phyloP scores from a whole-genome alignment of 2,888 invertebrate species.

The Stenotaenia linearis region DNA sequence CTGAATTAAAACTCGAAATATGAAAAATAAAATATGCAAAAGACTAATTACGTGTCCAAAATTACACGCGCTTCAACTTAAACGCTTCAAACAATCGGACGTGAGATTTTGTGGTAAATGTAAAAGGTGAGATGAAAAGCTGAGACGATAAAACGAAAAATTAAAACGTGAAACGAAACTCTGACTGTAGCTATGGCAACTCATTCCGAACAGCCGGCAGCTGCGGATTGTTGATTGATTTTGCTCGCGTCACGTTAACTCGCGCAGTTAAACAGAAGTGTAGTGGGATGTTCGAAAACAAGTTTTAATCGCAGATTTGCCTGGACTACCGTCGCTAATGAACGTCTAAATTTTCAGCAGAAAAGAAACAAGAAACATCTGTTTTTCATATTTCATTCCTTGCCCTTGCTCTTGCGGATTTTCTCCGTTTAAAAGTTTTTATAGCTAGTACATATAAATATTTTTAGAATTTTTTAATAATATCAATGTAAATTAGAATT shows the following conservation, averaged over 20 bases:
- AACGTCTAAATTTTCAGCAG: neutral
- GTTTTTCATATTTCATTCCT: neutral
- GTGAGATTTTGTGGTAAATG: neutral
- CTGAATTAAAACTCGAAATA: neutral
- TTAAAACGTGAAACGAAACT: neutral
- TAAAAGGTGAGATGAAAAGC: neutral
- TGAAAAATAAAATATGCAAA: neutral
- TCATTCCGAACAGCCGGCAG: too few relatives aligned
- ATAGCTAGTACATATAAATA: neutral
- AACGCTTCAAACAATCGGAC: too few relatives aligned
- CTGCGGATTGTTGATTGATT: too few relatives aligned
- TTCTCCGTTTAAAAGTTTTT: neutral
- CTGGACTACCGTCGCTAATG: neutral
- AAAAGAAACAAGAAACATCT: neutral
- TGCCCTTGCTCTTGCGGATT: neutral
- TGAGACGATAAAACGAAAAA: too few relatives aligned
- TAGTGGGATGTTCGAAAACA: neutral
- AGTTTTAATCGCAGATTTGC: neutral
- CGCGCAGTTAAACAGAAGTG: neutral
- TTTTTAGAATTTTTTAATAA: neutral
- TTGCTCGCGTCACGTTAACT: neutral
- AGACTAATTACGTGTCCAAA: neutral
- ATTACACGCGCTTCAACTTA: too few relatives aligned
- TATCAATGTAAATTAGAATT: neutral
- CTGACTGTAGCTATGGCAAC: neutral